Evolutionary conservation across 2,888 invertebrate genomes (phyloP).

Genomic region (Cistogaster globosa): DNA sequence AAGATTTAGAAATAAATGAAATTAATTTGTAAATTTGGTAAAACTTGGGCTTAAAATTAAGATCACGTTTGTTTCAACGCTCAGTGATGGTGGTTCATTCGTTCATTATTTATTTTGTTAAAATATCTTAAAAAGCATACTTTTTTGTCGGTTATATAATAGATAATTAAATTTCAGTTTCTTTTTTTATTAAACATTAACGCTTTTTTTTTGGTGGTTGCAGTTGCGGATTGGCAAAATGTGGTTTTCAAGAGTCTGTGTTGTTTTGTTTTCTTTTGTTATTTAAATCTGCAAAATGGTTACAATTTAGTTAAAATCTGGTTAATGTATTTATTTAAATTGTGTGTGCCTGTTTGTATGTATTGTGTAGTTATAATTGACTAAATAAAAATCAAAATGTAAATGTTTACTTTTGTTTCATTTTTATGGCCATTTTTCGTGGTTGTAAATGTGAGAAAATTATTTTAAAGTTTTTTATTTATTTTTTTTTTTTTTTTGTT

Average conservation of each 20-base stretch:
- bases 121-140: background rate
- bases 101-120: slow-evolving; percentile 37
- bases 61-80: slow-evolving; percentile 73
- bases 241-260: background rate
- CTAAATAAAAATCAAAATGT: slow-evolving; percentile 22
- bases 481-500: background rate
- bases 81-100: background rate
- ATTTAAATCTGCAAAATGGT: slow-evolving; percentile 24
- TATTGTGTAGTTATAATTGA: slow-evolving; percentile 5
- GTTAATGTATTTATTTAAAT: background rate
- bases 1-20: slow-evolving; percentile 6
- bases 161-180: background rate
- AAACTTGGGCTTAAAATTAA: slow-evolving; percentile 72
- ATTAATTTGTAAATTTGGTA: slow-evolving; percentile 34
- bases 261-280: background rate
- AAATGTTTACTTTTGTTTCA: slow-evolving; percentile 21
- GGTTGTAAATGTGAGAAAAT: slow-evolving; percentile 38
- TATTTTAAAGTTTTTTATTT: background rate
- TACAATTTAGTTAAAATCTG: slow-evolving; percentile 16
- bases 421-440: slow-evolving; percentile 6
- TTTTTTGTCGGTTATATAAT: slow-evolving; percentile 59
- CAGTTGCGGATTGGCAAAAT: slow-evolving; percentile 15
- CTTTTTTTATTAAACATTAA: background rate
- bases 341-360: background rate
- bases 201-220: slow-evolving; percentile 7